A percentile compares a stretch with the other conserved stretches of the same genome.
phyloP scores from a whole-genome alignment of 1,140 invertebrate genomes.

The Holotrichia oblita region DNA sequence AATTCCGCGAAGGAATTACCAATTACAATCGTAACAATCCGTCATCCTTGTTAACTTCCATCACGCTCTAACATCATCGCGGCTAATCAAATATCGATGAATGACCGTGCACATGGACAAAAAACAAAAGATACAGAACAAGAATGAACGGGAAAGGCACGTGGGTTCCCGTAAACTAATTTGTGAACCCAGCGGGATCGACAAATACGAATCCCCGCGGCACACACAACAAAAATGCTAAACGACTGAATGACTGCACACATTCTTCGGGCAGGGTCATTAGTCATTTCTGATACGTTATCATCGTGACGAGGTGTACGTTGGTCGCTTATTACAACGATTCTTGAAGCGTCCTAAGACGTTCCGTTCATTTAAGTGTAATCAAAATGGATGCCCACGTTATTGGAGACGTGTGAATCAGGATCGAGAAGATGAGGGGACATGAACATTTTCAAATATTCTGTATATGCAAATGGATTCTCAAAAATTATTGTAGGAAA shows the following conservation, averaged over 20 bases:
- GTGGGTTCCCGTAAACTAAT: slow-evolving; percentile 66
- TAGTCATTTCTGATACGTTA: slow-evolving; percentile 60
- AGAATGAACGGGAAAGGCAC: slow-evolving; percentile 46
- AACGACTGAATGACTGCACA: slow-evolving; percentile 71
- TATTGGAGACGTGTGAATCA: too few species aligned
- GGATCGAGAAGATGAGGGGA: too few species aligned
- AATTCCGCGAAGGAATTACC: too few species aligned
- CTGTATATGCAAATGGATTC: too few species aligned
- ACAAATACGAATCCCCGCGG: slow-evolving; percentile 65
- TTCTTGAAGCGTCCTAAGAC: neutral
- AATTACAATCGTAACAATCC: too few species aligned
- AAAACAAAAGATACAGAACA: too few species aligned
- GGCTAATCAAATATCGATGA: too few species aligned
- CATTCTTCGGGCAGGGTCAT: slow-evolving; percentile 63
- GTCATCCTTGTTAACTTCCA: too few species aligned
- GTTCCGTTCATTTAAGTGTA: neutral
- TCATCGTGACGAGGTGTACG: slow-evolving; percentile 54
- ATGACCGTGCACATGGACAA: too few species aligned
- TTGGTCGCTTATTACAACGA: slow-evolving; percentile 45
- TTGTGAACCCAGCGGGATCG: slow-evolving; percentile 71
- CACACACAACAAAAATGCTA: slow-evolving; percentile 62
- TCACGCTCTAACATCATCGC: too few species aligned
- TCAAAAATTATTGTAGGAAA: too few species aligned
- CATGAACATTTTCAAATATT: too few species aligned
- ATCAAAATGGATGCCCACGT: neutral